Percentiles rank a stretch among this genome's conserved stretches.
These are phyloP conservation scores for Orchesellides sinensis DNA, from an alignment of 2,888 invertebrate genomes.

Conservation along the genomic window DNA sequence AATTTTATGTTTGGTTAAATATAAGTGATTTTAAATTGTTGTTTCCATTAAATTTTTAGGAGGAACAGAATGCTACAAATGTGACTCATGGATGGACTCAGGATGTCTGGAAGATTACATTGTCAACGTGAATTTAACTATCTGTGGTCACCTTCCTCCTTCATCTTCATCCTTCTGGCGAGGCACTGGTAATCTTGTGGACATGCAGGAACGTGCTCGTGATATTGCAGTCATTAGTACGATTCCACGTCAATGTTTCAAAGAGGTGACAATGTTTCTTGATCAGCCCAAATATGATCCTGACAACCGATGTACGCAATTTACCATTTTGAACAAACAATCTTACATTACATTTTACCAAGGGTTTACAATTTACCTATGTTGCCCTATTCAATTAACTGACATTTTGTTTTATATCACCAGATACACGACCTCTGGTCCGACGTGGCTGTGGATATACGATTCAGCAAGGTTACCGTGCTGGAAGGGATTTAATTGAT, in stretches of 20 bases:
- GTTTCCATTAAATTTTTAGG: constrained; percentile 12
- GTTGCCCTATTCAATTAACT: too few relatives aligned
- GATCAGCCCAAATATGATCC: constrained; percentile 49
- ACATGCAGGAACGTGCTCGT: constrained; percentile 26
- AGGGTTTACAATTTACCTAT: too few relatives aligned
- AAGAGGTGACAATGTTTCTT: constrained; percentile 50
- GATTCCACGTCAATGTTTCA: constrained; percentile 45
- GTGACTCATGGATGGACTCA: constrained; percentile 47
- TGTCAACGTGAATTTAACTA: constrained; percentile 52
- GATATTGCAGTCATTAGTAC: constrained; percentile 40
- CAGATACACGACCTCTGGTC: constrained; percentile 60
- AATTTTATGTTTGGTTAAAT: not conserved
- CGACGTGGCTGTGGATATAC: constrained; percentile 55
- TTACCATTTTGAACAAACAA: not conserved
- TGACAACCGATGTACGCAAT: constrained; percentile 54
- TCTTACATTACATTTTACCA: too few relatives aligned
- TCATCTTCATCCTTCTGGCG: constrained; percentile 43
- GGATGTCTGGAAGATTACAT: constrained; percentile 60
- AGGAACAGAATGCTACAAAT: constrained; percentile 55
- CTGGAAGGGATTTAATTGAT: constrained; percentile 54
- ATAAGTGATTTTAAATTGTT: not conserved
- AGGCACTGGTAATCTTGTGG: constrained; percentile 18
- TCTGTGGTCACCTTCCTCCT: constrained; percentile 44
- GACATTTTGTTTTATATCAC: not conserved
- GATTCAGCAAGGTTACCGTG: constrained; percentile 55